Conservation (phyloP, 2,888 invertebrate species). For the Macrophya alboannulata region DNA sequence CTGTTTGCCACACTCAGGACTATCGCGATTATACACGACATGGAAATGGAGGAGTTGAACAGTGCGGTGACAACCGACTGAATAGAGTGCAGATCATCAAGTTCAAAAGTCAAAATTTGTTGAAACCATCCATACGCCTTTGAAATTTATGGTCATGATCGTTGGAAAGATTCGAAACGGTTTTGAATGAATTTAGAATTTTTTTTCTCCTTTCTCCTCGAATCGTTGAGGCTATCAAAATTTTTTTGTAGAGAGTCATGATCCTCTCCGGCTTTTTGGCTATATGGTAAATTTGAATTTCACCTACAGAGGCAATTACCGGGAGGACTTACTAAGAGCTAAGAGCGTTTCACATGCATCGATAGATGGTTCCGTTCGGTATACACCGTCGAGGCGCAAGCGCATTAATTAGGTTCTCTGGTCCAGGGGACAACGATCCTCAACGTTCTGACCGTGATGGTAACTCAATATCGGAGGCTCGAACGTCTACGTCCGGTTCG, state of each 20-base stretch:
- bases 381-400: neutral
- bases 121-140: too few species aligned
- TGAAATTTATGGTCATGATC: neutral
- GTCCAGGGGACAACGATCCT: constrained; percentile 45
- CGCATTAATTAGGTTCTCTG: constrained; percentile 49
- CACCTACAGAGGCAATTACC: neutral
- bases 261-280: neutral
- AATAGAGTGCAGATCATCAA: neutral
- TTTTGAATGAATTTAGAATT: too few species aligned
- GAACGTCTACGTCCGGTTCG: neutral
- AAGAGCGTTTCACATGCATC: constrained; percentile 39
- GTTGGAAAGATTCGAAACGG: neutral
- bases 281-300: constrained; percentile 1
- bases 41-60: neutral
- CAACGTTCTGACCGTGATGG: constrained; percentile 28
- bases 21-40: neutral
- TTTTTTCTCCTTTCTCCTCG: too few species aligned
- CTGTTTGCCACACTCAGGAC: constrained; percentile 32
- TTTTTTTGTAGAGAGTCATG: too few species aligned
- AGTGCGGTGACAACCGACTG: neutral
- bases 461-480: constrained; percentile 48
- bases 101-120: too few species aligned
- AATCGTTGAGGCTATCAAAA: too few species aligned
- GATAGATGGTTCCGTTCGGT: constrained; percentile 2
- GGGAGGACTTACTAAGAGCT: neutral